These are phyloP conservation scores for Aphidius gifuensis DNA, from an alignment of 1,140 invertebrate species.

Conservation along the genomic window DNA sequence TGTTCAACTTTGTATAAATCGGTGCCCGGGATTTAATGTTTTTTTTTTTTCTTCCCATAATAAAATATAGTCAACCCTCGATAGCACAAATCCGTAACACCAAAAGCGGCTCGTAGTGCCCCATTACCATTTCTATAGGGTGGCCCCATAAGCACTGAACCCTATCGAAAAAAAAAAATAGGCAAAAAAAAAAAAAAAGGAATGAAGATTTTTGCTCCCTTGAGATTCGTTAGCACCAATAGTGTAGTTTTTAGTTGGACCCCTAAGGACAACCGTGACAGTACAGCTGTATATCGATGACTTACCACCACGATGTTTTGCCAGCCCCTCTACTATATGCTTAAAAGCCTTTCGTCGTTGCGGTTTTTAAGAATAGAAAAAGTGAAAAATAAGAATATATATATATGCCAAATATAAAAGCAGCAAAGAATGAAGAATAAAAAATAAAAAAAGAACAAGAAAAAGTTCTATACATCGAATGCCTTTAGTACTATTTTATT, in stretches of 20 bases:
- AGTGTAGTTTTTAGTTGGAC: conserved; percentile 44
- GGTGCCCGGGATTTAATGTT: not conserved
- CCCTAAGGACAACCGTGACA: conserved; percentile 32
- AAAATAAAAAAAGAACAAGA: not conserved
- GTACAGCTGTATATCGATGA: conserved; percentile 46
- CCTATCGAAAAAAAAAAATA: conserved; percentile 10
- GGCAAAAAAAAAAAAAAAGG: not conserved
- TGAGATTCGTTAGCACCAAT: conserved; percentile 47
- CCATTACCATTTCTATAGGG: conserved; percentile 46
- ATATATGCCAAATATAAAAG: conserved; percentile 15
- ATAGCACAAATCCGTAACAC: conserved; percentile 39
- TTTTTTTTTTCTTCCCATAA: too few species aligned
- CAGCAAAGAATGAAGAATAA: conserved; percentile 7
- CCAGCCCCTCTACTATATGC: too few species aligned
- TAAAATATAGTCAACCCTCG: too few species aligned
- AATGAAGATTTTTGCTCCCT: conserved; percentile 27
- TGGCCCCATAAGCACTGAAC: conserved; percentile 4
- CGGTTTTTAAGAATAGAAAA: conserved; percentile 42
- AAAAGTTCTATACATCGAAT: conserved; percentile 16
- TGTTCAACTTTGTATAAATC: conserved; percentile 15
- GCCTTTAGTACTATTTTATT: conserved; percentile 3
- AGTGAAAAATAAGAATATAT: not conserved
- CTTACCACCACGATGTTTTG: conserved; percentile 29
- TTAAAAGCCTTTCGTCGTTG: conserved; percentile 50
- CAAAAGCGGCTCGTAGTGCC: conserved; percentile 30